These are phyloP conservation scores for Diarsia rubi DNA, from an alignment of 2,888 invertebrate genomes.

Conservation along the genomic window DNA sequence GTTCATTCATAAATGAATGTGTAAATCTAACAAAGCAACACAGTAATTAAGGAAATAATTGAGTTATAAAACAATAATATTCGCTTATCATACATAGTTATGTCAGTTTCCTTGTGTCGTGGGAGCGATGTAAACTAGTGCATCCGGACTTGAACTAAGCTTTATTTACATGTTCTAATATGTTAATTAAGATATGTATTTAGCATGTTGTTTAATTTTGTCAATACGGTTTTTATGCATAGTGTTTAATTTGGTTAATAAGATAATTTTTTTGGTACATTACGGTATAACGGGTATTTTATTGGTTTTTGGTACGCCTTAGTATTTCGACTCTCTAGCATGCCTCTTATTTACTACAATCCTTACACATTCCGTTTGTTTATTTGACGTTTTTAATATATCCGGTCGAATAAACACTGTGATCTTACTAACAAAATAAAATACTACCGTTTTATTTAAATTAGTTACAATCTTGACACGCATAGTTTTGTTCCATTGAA, in stretches of 20 bases:
- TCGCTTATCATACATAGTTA: neutral
- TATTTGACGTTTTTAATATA: too few species aligned
- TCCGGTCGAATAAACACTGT: neutral
- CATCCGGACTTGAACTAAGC: neutral
- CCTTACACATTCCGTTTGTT: too few species aligned
- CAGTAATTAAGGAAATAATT: slow-evolving; percentile 27
- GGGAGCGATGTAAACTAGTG: slow-evolving; percentile 25
- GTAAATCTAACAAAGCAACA: neutral
- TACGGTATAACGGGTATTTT: too few species aligned
- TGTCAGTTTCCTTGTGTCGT: slow-evolving; percentile 33
- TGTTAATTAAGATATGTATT: neutral
- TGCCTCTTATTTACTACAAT: too few species aligned
- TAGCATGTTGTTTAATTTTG: neutral
- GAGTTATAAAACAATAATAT: slow-evolving; percentile 2
- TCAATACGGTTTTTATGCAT: neutral
- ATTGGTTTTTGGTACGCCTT: neutral
- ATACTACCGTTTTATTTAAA: neutral
- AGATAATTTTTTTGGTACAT: too few species aligned
- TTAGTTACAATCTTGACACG: neutral
- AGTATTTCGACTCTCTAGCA: neutral
- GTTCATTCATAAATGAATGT: neutral
- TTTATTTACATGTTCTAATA: neutral
- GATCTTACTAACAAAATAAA: neutral
- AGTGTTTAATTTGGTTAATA: too few species aligned
- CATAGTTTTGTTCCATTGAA: neutral